Evolutionary conservation across 2,888 invertebrate genomes (phyloP).

Genomic region (Aradus depressus): DNA sequence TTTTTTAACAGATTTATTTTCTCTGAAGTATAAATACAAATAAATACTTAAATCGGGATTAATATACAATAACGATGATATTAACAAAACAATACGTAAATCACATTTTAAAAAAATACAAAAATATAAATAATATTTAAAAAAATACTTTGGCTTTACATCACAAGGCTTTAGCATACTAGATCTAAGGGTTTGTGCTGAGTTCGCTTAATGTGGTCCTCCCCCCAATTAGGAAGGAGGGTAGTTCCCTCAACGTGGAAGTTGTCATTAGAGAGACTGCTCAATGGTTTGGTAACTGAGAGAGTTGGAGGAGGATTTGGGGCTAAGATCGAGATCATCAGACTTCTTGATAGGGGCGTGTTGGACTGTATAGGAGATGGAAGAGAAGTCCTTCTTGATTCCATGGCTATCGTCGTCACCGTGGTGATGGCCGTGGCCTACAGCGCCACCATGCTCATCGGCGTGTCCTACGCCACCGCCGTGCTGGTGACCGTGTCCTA

Average conservation of each 20-base stretch:
- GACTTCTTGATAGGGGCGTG: conserved; percentile 21
- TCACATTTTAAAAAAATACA: conserved; percentile 13
- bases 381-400: conserved; percentile 7
- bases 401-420: conserved; percentile 10
- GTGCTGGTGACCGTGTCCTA: conserved; percentile 19
- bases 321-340: conserved; percentile 10
- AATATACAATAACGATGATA: conserved; percentile 4
- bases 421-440: conserved; percentile 1
- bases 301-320: too few species aligned
- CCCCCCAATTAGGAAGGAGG: too few species aligned
- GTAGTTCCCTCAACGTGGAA: not conserved
- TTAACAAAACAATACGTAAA: conserved; percentile 8
- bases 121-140: conserved; percentile 13
- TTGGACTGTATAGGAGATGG: conserved; percentile 21
- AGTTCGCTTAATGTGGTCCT: not conserved
- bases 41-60: conserved; percentile 1
- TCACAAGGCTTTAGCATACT: conserved; percentile 15
- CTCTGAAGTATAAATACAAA: too few species aligned
- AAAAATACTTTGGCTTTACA: conserved; percentile 18
- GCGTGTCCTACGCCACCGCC: conserved; percentile 18
- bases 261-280: too few species aligned
- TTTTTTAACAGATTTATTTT: too few species aligned
- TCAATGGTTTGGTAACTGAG: too few species aligned
- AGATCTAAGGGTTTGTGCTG: conserved; percentile 2
- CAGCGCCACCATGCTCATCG: conserved; percentile 11